phyloP scores from a whole-genome alignment of 2,888 invertebrate genomes.

The Ferdinandea cuprea region DNA sequence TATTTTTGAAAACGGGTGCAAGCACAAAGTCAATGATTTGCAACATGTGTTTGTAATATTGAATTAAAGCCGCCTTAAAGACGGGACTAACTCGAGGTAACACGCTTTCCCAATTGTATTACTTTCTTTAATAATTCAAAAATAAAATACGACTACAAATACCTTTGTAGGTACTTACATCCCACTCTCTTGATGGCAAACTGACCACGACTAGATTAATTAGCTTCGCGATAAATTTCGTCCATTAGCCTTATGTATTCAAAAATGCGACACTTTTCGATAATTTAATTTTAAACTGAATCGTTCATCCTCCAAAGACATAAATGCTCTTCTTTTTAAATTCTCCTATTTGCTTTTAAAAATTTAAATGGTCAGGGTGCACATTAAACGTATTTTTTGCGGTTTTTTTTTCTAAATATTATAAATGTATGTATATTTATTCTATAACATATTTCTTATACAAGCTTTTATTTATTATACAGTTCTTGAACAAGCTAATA shows the following conservation, averaged over 20 bases:
- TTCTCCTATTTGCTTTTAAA: constrained; percentile 45
- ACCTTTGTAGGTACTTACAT: neutral
- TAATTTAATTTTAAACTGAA: constrained; percentile 15
- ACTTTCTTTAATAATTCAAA: too few species aligned
- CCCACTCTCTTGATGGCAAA: neutral
- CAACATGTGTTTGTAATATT: too few species aligned
- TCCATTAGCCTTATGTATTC: constrained; percentile 38
- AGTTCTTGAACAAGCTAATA: constrained; percentile 41
- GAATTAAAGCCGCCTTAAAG: too few species aligned
- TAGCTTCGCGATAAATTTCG: constrained; percentile 13
- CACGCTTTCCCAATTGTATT: too few species aligned
- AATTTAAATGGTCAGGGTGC: constrained; percentile 74
- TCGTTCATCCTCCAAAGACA: constrained; percentile 7
- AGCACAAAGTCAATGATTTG: too few species aligned
- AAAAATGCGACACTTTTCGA: constrained; percentile 25
- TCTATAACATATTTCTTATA: constrained; percentile 36
- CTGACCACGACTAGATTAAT: constrained; percentile 23
- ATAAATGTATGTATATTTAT: constrained; percentile 6
- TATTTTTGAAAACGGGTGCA: too few species aligned
- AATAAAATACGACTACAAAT: neutral
- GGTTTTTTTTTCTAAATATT: constrained; percentile 24
- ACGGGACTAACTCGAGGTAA: too few species aligned
- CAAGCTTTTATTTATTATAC: constrained; percentile 53
- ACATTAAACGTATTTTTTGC: constrained; percentile 34
- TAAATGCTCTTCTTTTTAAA: constrained; percentile 29